These are phyloP conservation scores for Phrynocephalus versicolor DNA, from an alignment of 2,113 vertebrate genomes.

Conservation along the genomic window DNA sequence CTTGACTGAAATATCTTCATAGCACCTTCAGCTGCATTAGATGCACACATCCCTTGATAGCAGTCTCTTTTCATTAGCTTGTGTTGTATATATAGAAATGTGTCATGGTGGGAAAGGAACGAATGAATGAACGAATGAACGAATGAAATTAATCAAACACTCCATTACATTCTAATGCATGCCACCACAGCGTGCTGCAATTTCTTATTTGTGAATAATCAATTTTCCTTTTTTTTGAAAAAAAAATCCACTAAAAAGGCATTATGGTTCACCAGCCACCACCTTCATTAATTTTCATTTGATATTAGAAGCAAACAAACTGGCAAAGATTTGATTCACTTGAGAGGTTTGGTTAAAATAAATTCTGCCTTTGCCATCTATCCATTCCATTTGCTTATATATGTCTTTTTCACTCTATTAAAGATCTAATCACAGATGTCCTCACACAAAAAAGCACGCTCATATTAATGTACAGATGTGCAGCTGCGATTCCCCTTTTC, in stretches of 20 bases:
- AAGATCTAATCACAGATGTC: slow-evolving; percentile 13
- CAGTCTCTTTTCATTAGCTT: neutral
- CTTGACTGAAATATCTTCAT: neutral
- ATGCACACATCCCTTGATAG: neutral
- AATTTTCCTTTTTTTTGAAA: slow-evolving; percentile 10
- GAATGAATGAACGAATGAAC: slow-evolving; percentile 36
- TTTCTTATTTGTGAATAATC: slow-evolving; percentile 43
- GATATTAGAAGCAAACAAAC: slow-evolving; percentile 20
- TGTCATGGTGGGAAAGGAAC: neutral
- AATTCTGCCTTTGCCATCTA: neutral
- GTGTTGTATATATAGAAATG: slow-evolving; percentile 30
- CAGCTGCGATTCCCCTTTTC: neutral
- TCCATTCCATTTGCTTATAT: slow-evolving; percentile 11
- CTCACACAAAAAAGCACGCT: slow-evolving; percentile 11
- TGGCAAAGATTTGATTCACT: neutral
- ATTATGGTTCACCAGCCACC: slow-evolving; percentile 17
- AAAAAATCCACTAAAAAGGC: slow-evolving; percentile 25
- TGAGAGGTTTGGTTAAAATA: slow-evolving; percentile 3
- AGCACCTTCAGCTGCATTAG: neutral
- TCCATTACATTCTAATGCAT: slow-evolving; percentile 29
- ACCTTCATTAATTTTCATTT: slow-evolving; percentile 41
- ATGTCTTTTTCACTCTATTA: slow-evolving; percentile 39
- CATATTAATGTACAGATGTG: slow-evolving; percentile 22
- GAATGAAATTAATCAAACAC: slow-evolving; percentile 24
- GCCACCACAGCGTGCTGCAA: neutral